These are phyloP conservation scores for Potamilus streckersoni DNA, from an alignment of 1,140 invertebrate species.

Conservation along the genomic window DNA sequence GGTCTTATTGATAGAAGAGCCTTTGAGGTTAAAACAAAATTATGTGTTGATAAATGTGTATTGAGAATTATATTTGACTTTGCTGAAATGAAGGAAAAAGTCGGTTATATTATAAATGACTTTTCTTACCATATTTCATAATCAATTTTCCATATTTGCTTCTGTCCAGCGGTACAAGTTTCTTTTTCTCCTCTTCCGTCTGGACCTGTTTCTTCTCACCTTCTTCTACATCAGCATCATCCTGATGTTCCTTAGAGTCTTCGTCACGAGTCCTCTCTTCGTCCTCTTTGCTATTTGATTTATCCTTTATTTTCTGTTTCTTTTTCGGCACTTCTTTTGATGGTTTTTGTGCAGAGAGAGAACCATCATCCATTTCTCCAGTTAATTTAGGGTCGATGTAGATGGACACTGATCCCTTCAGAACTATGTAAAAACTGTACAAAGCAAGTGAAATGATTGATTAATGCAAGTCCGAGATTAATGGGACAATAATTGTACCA, in stretches of 20 bases:
- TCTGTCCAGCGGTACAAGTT: conserved; percentile 40
- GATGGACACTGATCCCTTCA: conserved; percentile 52
- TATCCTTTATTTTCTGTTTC: conserved; percentile 6
- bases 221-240: conserved; percentile 7
- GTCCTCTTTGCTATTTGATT: neutral
- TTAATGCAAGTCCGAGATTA: too few relatives aligned
- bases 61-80: neutral
- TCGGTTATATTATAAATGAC: too few relatives aligned
- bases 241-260: conserved; percentile 5
- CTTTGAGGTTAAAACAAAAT: neutral
- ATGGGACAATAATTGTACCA: too few relatives aligned
- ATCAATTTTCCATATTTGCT: conserved; percentile 54
- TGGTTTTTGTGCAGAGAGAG: conserved; percentile 13
- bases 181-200: conserved; percentile 18
- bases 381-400: conserved; percentile 61
- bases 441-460: neutral
- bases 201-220: conserved; percentile 7
- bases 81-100: neutral
- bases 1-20: neutral
- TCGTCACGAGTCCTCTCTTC: conserved; percentile 5
- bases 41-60: neutral
- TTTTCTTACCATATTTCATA: conserved; percentile 46
- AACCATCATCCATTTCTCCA: conserved; percentile 43
- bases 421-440: conserved; percentile 59
- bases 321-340: conserved; percentile 5